Evolutionary conservation across 2,113 vertebrate species (phyloP).

Genomic region (Calyptommatus sinebrachiatus): DNA sequence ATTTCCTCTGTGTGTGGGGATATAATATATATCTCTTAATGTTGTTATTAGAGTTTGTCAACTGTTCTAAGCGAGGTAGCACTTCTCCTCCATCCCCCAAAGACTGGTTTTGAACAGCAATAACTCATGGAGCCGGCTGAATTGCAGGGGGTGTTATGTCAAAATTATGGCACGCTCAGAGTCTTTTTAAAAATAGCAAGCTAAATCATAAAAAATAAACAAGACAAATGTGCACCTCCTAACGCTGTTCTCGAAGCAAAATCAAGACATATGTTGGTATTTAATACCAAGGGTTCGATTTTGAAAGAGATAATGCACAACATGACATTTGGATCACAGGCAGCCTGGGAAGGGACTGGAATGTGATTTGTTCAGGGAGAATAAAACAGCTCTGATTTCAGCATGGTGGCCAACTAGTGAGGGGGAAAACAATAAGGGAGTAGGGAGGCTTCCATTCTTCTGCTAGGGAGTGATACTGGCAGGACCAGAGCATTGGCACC

Average conservation of each 20-base stretch:
- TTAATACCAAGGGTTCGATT: not conserved
- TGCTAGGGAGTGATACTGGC: too few species aligned
- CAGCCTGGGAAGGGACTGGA: not conserved
- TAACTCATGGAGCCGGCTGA: not conserved
- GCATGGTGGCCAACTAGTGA: too few species aligned
- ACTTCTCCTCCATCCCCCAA: not conserved
- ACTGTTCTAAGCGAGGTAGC: not conserved
- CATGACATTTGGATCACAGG: not conserved
- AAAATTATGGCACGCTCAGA: conserved; percentile 14
- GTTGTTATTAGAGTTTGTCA: conserved; percentile 15
- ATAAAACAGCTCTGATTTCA: too few species aligned
- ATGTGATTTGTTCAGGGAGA: not conserved
- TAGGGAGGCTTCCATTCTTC: too few species aligned
- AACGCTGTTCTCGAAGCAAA: not conserved
- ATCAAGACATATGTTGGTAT: not conserved
- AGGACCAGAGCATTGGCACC: too few species aligned
- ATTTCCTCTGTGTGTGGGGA: not conserved
- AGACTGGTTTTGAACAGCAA: not conserved
- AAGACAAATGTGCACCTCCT: not conserved
- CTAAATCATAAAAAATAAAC: conserved; percentile 8
- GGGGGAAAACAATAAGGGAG: too few species aligned
- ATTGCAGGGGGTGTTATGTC: not conserved
- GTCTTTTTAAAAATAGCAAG: conserved; percentile 9
- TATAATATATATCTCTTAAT: not conserved
- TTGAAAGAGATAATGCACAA: not conserved